These are phyloP conservation scores for Aviceda subcristata DNA, from an alignment of 2,113 vertebrate species.

Conservation along the genomic window DNA sequence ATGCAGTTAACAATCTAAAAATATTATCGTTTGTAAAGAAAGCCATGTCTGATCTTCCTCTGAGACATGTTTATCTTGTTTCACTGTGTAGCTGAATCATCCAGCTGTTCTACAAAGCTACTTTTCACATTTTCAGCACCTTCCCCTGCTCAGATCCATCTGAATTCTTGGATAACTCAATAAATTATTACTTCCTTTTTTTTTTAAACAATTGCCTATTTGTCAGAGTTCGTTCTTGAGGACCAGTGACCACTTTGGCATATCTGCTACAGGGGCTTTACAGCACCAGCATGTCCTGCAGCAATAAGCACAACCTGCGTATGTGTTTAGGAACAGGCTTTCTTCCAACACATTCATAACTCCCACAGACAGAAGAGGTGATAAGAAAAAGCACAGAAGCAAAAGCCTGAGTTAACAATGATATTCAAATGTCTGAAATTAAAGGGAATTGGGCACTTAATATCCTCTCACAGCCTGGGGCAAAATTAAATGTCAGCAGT, in stretches of 20 bases:
- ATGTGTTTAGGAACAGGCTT: not conserved
- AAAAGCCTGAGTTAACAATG: not conserved
- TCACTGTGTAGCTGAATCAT: not conserved
- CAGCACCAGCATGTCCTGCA: not conserved
- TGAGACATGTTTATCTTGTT: not conserved
- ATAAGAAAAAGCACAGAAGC: not conserved
- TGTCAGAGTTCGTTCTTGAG: not conserved
- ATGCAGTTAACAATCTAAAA: not conserved
- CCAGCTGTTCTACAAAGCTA: not conserved
- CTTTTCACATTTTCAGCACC: not conserved
- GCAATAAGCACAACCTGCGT: not conserved
- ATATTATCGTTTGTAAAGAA: not conserved
- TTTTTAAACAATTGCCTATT: not conserved
- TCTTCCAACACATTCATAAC: not conserved
- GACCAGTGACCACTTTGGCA: not conserved
- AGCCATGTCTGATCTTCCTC: not conserved
- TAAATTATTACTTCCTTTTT: not conserved
- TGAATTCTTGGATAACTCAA: not conserved
- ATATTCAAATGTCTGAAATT: not conserved
- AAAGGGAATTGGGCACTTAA: not conserved
- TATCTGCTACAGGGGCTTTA: not conserved
- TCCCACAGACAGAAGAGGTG: not conserved
- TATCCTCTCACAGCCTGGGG: not conserved
- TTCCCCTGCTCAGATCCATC: not conserved
- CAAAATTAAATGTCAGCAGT: not conserved